A percentile compares a stretch with the other conserved stretches of the same genome.
These are phyloP conservation scores for Diachasmimorpha longicaudata DNA, from an alignment of 1,140 invertebrate genomes.

Conservation along the genomic window DNA sequence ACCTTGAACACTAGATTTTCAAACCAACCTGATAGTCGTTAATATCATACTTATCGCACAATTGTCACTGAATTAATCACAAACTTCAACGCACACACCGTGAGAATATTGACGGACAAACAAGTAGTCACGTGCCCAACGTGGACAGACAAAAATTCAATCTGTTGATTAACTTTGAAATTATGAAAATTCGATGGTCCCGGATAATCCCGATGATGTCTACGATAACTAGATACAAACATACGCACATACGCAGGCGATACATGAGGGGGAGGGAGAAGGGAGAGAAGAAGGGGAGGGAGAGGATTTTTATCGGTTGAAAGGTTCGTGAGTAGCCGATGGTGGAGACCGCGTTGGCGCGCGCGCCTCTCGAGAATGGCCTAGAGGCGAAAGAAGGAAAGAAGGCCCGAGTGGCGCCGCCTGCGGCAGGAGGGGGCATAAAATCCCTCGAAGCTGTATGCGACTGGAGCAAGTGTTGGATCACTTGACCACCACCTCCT, in stretches of 20 bases:
- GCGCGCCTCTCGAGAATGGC: slow-evolving; percentile 63
- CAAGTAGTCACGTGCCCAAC: not conserved
- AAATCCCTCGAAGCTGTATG: slow-evolving; percentile 32
- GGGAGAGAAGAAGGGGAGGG: too few species aligned
- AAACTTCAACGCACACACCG: not conserved
- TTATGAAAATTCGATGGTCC: not conserved
- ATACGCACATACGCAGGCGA: not conserved
- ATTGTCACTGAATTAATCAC: slow-evolving; percentile 7
- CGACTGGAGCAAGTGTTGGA: slow-evolving; percentile 50
- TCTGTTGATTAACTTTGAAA: not conserved
- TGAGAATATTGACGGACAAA: not conserved
- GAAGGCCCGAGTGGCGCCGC: slow-evolving; percentile 56
- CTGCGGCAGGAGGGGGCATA: slow-evolving; percentile 52
- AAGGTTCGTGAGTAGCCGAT: slow-evolving; percentile 28
- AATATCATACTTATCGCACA: not conserved
- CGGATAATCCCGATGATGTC: not conserved
- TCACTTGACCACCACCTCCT: slow-evolving; percentile 40
- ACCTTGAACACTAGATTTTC: not conserved
- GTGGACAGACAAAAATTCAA: not conserved
- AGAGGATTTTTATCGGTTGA: slow-evolving; percentile 48
- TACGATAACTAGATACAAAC: not conserved
- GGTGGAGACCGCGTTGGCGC: slow-evolving; percentile 53
- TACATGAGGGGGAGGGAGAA: slow-evolving; percentile 37
- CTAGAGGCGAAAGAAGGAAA: slow-evolving; percentile 62
- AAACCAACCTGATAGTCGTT: not conserved